A percentile compares a stretch with the other conserved stretches of the same genome.
Evolutionary conservation across 2,797 vertebrate species (phyloP).

Genomic region (Clangula hyemalis): DNA sequence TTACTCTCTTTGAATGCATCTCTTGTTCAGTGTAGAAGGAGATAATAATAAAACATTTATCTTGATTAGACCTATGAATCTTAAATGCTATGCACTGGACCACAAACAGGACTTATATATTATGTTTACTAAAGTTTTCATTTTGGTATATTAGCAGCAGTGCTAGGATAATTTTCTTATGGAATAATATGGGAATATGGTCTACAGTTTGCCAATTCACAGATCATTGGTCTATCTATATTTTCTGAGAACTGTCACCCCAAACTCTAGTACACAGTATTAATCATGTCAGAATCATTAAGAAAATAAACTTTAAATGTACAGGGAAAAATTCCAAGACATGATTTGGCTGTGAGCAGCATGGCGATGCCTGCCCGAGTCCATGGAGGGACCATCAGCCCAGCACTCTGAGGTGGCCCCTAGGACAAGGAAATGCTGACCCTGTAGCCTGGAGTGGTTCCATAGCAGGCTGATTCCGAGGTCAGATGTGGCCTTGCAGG

Average conservation of each 20-base stretch:
- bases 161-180: not conserved
- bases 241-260: not conserved
- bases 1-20: not conserved
- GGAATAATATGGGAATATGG: not conserved
- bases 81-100: not conserved
- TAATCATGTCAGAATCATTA: not conserved
- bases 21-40: not conserved
- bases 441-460: not conserved
- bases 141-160: not conserved
- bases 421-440: not conserved
- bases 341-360: not conserved
- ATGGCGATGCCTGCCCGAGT: not conserved
- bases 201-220: not conserved
- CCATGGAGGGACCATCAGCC: not conserved
- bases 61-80: not conserved
- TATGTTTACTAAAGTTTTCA: not conserved
- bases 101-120: not conserved
- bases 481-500: rapidly evolving
- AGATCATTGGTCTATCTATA: not conserved
- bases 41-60: not conserved
- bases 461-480: not conserved
- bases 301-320: not conserved
- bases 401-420: not conserved
- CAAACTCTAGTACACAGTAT: not conserved
- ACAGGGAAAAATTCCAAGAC: not conserved